A percentile compares a stretch with the other conserved stretches of the same genome.
These are phyloP conservation scores for Bagarius yarrelli DNA, from an alignment of 2,113 vertebrate genomes.

Conservation along the genomic window DNA sequence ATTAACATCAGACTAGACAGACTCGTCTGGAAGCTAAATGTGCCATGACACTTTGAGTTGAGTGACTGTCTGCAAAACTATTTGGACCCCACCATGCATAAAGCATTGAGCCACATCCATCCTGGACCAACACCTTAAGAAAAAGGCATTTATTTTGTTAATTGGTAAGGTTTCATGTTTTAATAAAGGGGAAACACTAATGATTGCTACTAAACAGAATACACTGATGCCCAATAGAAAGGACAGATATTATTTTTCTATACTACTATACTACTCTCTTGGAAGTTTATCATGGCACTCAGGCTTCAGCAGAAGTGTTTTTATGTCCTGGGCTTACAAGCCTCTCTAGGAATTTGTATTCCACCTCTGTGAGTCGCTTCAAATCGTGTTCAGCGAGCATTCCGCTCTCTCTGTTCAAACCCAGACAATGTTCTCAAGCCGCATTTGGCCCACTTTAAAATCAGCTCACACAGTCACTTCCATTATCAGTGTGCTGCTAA, in stretches of 20 bases:
- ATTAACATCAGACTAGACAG: constrained; percentile 42
- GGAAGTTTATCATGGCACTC: neutral
- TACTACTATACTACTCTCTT: neutral
- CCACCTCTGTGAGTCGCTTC: constrained; percentile 61
- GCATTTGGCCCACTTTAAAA: constrained; percentile 38
- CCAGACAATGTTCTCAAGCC: constrained; percentile 11
- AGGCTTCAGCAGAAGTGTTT: neutral
- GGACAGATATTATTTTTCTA: neutral
- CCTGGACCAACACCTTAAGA: constrained; percentile 5
- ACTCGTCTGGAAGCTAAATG: constrained; percentile 35
- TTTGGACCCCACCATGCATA: neutral
- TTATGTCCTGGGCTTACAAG: constrained; percentile 30
- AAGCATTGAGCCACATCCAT: constrained; percentile 16
- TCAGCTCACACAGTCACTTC: constrained; percentile 38
- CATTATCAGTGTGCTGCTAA: constrained; percentile 36
- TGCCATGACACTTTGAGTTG: constrained; percentile 51
- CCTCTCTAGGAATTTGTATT: constrained; percentile 36
- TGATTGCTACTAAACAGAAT: neutral
- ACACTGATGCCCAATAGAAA: neutral
- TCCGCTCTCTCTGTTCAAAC: constrained; percentile 14
- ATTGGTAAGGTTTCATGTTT: neutral
- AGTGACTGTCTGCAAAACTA: constrained; percentile 41
- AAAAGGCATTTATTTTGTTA: neutral
- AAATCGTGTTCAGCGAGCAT: constrained; percentile 60
- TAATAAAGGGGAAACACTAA: neutral